These are phyloP conservation scores for mouse (Mus musculus) DNA, from an alignment of 2,113 vertebrate species.

Conservation along the genomic window DNA sequence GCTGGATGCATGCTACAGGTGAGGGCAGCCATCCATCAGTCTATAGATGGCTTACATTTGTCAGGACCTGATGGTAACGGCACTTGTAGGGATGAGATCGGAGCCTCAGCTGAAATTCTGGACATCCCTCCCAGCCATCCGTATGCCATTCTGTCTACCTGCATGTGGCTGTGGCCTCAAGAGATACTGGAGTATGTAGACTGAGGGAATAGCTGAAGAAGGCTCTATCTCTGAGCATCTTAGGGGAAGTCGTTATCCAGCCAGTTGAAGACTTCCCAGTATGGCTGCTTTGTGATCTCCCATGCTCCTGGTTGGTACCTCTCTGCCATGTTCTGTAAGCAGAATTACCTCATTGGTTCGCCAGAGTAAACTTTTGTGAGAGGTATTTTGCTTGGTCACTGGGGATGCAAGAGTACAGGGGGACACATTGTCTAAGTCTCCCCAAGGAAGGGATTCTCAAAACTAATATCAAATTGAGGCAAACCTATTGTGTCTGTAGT, in stretches of 20 bases:
- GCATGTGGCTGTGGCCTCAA: not conserved
- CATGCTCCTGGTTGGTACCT: not conserved
- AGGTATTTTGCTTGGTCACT: not conserved
- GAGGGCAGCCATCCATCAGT: fast-evolving
- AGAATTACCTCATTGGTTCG: no score
- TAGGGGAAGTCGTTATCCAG: not conserved
- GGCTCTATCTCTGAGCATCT: not conserved
- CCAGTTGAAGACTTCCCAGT: not conserved
- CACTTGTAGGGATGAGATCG: not conserved
- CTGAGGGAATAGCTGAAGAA: not conserved
- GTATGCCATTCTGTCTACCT: not conserved
- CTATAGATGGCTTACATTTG: not conserved
- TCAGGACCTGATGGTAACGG: not conserved
- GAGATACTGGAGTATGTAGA: not conserved
- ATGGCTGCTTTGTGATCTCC: not conserved
- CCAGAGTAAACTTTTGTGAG: not conserved
- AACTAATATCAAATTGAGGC: not conserved
- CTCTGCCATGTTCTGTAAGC: not conserved
- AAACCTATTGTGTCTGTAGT: not conserved
- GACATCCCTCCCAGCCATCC: not conserved
- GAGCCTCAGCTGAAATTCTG: no score
- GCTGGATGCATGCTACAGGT: not conserved
- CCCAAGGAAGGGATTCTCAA: not conserved
- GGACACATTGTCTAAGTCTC: not conserved
- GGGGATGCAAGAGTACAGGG: not conserved